phyloP scores from a whole-genome alignment of 2,888 invertebrate species.

The Podabrus alpinus region DNA sequence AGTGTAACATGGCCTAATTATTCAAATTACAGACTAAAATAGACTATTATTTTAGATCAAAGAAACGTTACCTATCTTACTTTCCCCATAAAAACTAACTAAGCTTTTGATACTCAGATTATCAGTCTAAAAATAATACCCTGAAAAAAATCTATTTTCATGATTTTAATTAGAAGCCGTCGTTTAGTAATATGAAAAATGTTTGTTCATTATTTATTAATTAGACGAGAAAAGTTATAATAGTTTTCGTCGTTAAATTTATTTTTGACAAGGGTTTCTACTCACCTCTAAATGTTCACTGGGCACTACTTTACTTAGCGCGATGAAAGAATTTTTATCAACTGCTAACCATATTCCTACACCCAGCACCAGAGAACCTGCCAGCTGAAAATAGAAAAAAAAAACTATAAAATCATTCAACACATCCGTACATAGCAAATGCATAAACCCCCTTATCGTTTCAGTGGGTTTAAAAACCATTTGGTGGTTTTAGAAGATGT shows the following conservation, averaged over 20 bases:
- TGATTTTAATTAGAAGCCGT: not conserved
- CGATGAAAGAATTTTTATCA: slow-evolving; percentile 69
- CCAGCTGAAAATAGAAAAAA: slow-evolving; percentile 55
- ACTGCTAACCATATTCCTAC: slow-evolving; percentile 72
- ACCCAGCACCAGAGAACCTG: slow-evolving; percentile 66
- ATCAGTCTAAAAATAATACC: not conserved
- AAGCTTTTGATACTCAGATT: not conserved
- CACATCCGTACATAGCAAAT: too few species aligned
- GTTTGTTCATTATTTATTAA: not conserved
- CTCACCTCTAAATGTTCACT: slow-evolving; percentile 63
- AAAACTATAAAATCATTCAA: not conserved
- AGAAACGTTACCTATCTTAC: not conserved
- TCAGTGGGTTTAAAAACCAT: too few species aligned
- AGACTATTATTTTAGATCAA: not conserved
- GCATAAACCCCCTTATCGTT: too few species aligned
- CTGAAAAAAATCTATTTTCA: not conserved
- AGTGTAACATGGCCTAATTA: not conserved
- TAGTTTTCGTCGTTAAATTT: not conserved
- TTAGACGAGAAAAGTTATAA: not conserved
- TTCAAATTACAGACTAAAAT: not conserved
- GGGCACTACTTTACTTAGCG: slow-evolving; percentile 62
- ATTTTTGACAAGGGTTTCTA: slow-evolving; percentile 22
- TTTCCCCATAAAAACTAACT: not conserved
- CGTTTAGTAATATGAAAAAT: not conserved
- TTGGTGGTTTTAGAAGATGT: too few species aligned